phyloP scores from a whole-genome alignment of 2,113 vertebrate genomes.

The Cyphomyrus discorhynchus region DNA sequence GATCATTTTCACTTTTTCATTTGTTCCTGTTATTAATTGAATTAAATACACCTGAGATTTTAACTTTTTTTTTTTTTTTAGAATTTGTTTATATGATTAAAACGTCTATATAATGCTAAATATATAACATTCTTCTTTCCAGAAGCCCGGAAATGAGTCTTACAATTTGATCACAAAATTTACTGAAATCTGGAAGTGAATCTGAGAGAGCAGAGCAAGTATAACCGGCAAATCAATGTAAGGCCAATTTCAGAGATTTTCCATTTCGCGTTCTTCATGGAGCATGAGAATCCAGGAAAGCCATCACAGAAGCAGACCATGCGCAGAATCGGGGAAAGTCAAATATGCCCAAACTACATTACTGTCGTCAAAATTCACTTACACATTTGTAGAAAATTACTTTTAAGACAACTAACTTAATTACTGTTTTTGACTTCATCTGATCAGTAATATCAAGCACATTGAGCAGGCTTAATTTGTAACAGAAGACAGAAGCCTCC shows the following conservation, averaged over 20 bases:
- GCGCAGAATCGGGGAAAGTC: neutral
- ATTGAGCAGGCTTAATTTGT: neutral
- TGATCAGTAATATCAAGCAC: neutral
- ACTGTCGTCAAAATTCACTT: neutral
- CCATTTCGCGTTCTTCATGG: neutral
- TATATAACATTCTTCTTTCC: neutral
- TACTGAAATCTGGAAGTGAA: neutral
- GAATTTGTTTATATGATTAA: neutral
- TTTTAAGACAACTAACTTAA: neutral
- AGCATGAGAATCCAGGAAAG: neutral
- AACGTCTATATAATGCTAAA: neutral
- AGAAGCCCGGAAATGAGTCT: neutral
- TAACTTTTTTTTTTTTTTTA: neutral
- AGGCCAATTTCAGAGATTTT: neutral
- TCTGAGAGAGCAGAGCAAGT: neutral
- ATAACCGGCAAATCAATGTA: neutral
- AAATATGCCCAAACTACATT: neutral
- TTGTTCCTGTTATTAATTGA: neutral
- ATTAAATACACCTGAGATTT: neutral
- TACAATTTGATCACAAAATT: neutral
- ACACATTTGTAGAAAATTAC: neutral
- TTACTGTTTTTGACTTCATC: neutral
- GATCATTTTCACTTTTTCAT: neutral
- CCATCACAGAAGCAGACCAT: neutral
- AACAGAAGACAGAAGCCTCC: neutral